Evolutionary conservation across 2,888 invertebrate species (phyloP).

Genomic region (Xestia ashworthii): DNA sequence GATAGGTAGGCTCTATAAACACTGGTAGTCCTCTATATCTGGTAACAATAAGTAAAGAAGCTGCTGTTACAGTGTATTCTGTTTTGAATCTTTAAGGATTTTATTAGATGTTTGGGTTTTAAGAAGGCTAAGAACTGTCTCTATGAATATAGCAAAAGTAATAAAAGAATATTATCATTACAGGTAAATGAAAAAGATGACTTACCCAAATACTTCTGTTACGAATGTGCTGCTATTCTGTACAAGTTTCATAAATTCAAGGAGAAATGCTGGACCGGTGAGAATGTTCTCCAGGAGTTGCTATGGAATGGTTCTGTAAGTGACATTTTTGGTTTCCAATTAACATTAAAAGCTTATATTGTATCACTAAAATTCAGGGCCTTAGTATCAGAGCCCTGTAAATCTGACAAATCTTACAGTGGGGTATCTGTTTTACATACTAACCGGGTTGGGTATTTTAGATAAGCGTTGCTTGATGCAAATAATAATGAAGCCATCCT

Average conservation of each 20-base stretch:
- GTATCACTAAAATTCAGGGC: neutral
- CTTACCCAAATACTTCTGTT: constrained; percentile 82
- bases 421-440: neutral
- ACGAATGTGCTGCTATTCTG: constrained; percentile 80
- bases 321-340: neutral
- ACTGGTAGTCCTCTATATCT: neutral
- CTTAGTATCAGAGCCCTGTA: neutral
- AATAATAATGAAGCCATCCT: too few species aligned
- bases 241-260: constrained; percentile 85
- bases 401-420: neutral
- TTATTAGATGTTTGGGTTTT: neutral
- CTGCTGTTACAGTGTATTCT: neutral
- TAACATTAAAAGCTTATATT: neutral
- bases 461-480: too few species aligned
- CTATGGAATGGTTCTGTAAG: constrained; percentile 75
- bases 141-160: neutral
- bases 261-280: constrained; percentile 82
- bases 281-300: constrained; percentile 75
- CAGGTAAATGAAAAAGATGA: constrained; percentile 75
- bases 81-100: neutral
- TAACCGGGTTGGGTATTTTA: too few species aligned
- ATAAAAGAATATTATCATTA: constrained; percentile 13
- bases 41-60: neutral
- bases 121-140: neutral
- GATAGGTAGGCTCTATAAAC: neutral